Evolutionary conservation across 1,140 invertebrate genomes (phyloP), one percentile per base, ranked within the genome.

Genomic region (Tetranychus urticae): DNA sequence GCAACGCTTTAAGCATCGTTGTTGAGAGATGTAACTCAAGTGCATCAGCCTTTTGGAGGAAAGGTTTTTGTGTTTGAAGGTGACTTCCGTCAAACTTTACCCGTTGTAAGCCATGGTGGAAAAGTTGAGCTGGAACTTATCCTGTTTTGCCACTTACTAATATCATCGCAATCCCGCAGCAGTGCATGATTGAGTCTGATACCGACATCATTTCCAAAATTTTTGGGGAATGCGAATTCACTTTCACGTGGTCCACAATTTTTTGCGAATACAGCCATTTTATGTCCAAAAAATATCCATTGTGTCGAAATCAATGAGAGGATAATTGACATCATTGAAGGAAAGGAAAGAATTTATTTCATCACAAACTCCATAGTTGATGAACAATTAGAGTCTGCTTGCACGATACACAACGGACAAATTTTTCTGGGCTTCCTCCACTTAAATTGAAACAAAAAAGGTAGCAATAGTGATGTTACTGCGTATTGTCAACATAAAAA

Each of bases 31-130:
- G 55, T 73, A 10, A 65, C 66, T 12, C 59, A 64, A 23, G 61
- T 61, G 55, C 66, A 69, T 60, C 13, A 6, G 35, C 58, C 31
- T 23, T 61, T 67, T 46, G 66, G 66, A 47, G 58, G 61, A n/a
- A 45, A 56, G 23, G 10, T 71, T 35, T 62, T 77, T 65, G 60
- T 75, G 10, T 57, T 73, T 10, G 56, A 68, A 47, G 71, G 70
- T 47, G 73, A 74, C 68, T 75, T 75, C 59, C 64, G 71, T 13
- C 72, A 77, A 71, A 75, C 69, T 60, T 65, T 77, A 62, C 73
- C 75, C 46, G 70, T 77, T 23, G 68, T 75, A 64, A 66, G 66
- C 55, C 58, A 23, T 58, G 56, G 58, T 64, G 73, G 69, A 56
- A 58, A 64, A 59, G 70, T 69, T 34, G 67, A 71, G 65, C 23